Evolutionary conservation across 1,140 invertebrate species (phyloP), one percentile per base, ranked within the genome.

Genomic region (Drosophila takahashii): DNA sequence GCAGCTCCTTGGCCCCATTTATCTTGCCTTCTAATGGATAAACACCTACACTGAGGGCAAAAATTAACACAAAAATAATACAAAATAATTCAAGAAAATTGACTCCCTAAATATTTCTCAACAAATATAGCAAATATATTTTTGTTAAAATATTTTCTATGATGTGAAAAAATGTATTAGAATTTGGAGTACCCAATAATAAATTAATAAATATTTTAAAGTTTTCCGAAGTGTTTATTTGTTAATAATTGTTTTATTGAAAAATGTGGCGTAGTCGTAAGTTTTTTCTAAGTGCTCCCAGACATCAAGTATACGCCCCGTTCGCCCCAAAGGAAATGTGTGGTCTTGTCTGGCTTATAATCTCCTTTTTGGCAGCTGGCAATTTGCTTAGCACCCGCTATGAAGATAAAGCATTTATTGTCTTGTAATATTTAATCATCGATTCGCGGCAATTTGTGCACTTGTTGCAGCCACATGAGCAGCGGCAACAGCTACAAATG

Each of bases 391-490:
- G 79, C 70, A 79, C 76, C 76, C 75, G 70, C 84, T 60, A 83
- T 67, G 73, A 80, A 84, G 84, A 89, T 89, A 74, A 89, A 89
- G 53, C 77, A 60, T 89, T 74, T 80, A 89, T 84, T 89, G 85
- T 89, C 84, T 67, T 89, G 84, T 89, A 89, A 66, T 77, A 80
- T 89, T 89, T 89, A 90, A 89, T 89, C 84, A 89, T 89, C 69
- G 61, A 75, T 78, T 54, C 13, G 42, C 67, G 29, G 58, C 81
- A 59, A 77, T 56, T 75, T 66, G 73, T 76, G 66, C 74, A 86
- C 81, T 86, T 86, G 83, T 87, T 86, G 83, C 53, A 52, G 47
- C 13, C 36, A 32, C 56, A 60, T 26, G 44, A 45, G 10, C 53
- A 39, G n/a, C 26, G 44, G 32, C 61, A 42, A 51, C 39, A 47